Conservation (phyloP, 37 sponge, comb jelly and placozoan species). For the Beroe ovata region DNA sequence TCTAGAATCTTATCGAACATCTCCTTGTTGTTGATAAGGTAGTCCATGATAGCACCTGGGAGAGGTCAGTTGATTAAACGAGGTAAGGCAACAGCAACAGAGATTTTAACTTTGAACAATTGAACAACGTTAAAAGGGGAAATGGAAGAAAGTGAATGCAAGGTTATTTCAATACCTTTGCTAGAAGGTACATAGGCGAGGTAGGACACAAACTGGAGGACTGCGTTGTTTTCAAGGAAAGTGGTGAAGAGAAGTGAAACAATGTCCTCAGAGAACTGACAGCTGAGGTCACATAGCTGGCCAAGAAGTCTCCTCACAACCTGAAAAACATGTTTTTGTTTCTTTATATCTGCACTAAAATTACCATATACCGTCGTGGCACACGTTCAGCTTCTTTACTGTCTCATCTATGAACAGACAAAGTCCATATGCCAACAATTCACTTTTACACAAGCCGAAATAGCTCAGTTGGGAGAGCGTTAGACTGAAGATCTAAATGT, state of each 20-base stretch:
- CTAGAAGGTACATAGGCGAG: slow-evolving; percentile 24
- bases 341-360: background rate
- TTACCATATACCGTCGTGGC: too few relatives aligned
- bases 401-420: too few relatives aligned
- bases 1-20: slow-evolving; percentile 46
- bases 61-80: too few relatives aligned
- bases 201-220: slow-evolving; percentile 36
- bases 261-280: slow-evolving; percentile 39
- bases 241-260: slow-evolving; percentile 3
- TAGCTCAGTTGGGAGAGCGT: slow-evolving; percentile 98
- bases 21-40: slow-evolving; percentile 13
- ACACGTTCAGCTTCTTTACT: too few relatives aligned
- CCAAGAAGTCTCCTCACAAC: slow-evolving; percentile 27
- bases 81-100: too few relatives aligned
- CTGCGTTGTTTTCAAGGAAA: slow-evolving; percentile 3
- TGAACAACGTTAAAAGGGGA: too few relatives aligned
- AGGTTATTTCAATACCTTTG: too few relatives aligned
- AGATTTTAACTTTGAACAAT: too few relatives aligned
- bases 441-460: slow-evolving; percentile 72
- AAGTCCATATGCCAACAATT: too few relatives aligned
- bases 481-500: slow-evolving; percentile 95
- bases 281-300: slow-evolving; percentile 54
- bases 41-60: slow-evolving; percentile 51
- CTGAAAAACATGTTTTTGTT: slow-evolving; percentile 12
- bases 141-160: too few relatives aligned